Evolutionary conservation across 1,140 invertebrate genomes (phyloP).

Genomic region (Muscidifurax raptorellus): DNA sequence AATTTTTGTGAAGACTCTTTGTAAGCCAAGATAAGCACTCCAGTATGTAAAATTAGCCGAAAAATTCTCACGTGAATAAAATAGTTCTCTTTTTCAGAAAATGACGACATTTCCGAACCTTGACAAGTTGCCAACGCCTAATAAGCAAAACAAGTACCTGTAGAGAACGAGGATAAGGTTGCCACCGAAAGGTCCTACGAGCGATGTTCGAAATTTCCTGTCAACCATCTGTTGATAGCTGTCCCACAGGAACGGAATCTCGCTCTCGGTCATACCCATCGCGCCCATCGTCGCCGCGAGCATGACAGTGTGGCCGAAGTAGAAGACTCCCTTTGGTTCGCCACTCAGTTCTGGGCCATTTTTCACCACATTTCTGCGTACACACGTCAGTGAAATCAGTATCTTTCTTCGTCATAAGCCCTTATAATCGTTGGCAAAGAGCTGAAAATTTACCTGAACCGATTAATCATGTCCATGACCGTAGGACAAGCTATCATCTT

Average conservation of each 20-base stretch:
- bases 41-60: too few relatives aligned
- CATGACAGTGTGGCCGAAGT: conserved; percentile 84
- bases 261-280: conserved; percentile 82
- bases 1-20: too few relatives aligned
- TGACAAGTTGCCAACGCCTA: too few relatives aligned
- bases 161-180: conserved; percentile 88
- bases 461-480: conserved; percentile 84
- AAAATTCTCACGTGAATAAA: too few relatives aligned
- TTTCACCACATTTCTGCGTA: background rate
- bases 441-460: conserved; percentile 77
- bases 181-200: conserved; percentile 84
- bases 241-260: conserved; percentile 78
- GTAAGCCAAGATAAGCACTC: too few relatives aligned
- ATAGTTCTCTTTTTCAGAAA: too few relatives aligned
- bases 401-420: background rate
- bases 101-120: too few relatives aligned
- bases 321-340: conserved; percentile 79
- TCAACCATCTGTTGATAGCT: conserved; percentile 79
- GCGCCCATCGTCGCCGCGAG: conserved; percentile 79
- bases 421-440: background rate
- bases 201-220: conserved; percentile 84
- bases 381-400: background rate
- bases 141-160: conserved; percentile 72
- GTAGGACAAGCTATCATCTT: conserved; percentile 84
- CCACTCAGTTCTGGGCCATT: conserved; percentile 25